Evolutionary conservation across 35 echinoderm and acorn worm genomes (phyloP).

Genomic region (Ophioderma brevispina): DNA sequence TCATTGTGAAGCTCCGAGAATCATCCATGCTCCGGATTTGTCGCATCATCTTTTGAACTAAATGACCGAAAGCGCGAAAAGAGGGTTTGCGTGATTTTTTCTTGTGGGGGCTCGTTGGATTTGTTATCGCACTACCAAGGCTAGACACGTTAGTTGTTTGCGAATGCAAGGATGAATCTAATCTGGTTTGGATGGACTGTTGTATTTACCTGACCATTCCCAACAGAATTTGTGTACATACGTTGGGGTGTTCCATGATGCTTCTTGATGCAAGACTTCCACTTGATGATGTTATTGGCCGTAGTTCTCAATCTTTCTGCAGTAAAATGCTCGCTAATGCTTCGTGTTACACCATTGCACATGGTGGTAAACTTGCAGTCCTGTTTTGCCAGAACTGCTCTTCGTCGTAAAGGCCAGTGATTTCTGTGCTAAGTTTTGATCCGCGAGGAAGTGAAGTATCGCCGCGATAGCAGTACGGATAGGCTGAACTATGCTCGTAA

Average conservation of each 20-base stretch:
- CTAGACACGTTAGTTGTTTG: conserved; percentile 38
- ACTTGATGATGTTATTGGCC: not conserved
- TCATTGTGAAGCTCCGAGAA: conserved; percentile 2
- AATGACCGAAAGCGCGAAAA: conserved; percentile 70
- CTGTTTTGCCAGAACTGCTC: conserved; percentile 30
- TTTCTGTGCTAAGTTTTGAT: not conserved
- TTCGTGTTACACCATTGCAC: conserved; percentile 33
- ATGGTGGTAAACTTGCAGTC: conserved; percentile 19
- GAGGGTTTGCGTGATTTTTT: conserved; percentile 83
- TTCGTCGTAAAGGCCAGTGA: not conserved
- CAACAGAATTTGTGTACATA: not conserved
- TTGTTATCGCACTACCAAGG: conserved; percentile 21
- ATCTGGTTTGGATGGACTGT: not conserved
- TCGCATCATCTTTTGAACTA: conserved; percentile 83
- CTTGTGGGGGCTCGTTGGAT: conserved; percentile 33
- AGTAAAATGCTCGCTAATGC: conserved; percentile 21
- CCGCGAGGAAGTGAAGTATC: not conserved
- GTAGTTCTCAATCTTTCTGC: not conserved
- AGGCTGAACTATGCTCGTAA: not conserved
- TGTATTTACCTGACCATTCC: not conserved
- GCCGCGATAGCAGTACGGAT: not conserved
- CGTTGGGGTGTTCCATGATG: conserved; percentile 1
- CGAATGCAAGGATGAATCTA: conserved; percentile 4
- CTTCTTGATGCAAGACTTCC: conserved; percentile 1
- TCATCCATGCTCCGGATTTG: conserved; percentile 85